Conservation (phyloP, 2,797 vertebrate species). For the Momotus momota region DNA sequence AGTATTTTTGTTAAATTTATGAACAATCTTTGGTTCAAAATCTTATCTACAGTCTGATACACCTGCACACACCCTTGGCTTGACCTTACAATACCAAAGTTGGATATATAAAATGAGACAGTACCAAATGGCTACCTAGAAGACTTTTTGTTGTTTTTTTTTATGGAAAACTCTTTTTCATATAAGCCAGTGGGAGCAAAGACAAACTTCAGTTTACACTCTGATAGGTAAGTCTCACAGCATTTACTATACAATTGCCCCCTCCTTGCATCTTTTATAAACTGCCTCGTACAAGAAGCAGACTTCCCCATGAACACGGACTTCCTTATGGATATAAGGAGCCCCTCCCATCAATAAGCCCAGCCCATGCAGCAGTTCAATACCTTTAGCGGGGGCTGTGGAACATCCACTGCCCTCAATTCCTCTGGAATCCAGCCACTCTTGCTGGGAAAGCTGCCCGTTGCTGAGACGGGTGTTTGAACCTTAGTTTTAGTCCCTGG, state of each 20-base stretch:
- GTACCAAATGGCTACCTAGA: neutral
- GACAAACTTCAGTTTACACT: neutral
- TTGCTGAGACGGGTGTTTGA: neutral
- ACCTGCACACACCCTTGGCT: neutral
- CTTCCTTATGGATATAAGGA: neutral
- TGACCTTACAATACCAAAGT: neutral
- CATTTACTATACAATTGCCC: neutral
- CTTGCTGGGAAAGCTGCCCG: neutral
- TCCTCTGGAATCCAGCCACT: neutral
- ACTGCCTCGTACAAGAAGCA: neutral
- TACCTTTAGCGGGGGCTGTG: slow-evolving; percentile 82
- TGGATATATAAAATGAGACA: neutral
- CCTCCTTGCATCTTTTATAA: neutral
- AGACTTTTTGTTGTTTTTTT: neutral
- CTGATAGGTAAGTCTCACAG: neutral
- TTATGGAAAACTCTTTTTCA: neutral
- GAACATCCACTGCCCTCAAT: neutral
- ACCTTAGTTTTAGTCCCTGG: neutral
- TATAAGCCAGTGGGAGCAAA: neutral
- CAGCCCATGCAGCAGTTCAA: neutral
- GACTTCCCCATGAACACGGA: neutral
- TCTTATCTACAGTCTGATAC: neutral
- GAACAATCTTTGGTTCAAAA: neutral
- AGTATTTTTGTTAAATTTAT: neutral
- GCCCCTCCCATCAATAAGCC: neutral